phyloP scores from a whole-genome alignment of 2,113 vertebrate species.

The Acinonyx jubatus region DNA sequence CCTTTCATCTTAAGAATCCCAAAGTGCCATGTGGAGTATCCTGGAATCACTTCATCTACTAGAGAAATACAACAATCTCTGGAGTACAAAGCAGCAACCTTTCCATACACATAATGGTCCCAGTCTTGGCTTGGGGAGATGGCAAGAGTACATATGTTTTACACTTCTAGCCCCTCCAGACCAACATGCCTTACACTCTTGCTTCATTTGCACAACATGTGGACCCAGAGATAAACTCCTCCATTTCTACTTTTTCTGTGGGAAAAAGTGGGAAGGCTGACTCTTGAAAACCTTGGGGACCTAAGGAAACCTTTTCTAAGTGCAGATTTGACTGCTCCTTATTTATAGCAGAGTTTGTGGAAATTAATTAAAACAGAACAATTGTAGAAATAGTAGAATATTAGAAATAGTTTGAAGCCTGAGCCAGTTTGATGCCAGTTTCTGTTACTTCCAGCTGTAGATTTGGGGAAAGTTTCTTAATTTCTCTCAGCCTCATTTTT shows the following conservation, averaged over 20 bases:
- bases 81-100: background rate
- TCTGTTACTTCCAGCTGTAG: background rate
- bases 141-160: constrained; percentile 44
- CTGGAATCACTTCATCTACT: constrained; percentile 67
- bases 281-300: background rate
- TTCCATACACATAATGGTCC: constrained; percentile 29
- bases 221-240: background rate
- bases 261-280: background rate
- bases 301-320: background rate
- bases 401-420: background rate
- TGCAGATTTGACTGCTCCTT: background rate
- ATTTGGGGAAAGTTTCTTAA: background rate
- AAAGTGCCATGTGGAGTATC: constrained; percentile 62
- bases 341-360: background rate
- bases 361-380: background rate
- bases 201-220: background rate
- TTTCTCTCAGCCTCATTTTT: background rate
- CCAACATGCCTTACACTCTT: background rate
- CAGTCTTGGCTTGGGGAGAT: background rate
- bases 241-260: background rate
- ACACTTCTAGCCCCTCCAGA: background rate
- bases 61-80: constrained; percentile 20
- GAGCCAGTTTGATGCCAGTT: background rate
- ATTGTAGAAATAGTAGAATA: background rate
- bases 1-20: constrained; percentile 78